Base-by-base conservation (phyloP, 2,797 vertebrate genomes). In the Sphaeramia orbicularis region DNA sequence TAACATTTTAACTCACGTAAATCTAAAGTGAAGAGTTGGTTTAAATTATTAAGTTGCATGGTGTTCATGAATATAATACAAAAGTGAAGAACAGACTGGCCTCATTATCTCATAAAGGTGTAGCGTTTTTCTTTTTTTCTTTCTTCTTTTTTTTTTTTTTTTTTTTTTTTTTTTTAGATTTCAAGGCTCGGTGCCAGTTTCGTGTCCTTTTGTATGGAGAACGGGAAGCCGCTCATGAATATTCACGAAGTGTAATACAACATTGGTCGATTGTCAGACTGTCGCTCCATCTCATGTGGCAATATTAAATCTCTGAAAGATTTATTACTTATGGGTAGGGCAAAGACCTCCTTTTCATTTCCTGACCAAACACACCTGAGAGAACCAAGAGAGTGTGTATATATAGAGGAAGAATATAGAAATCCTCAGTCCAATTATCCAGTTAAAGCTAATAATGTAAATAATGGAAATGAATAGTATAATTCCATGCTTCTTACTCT, bases 251-350 rank as follows among this genome's bases (percentile, higher is more conserved):
- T 83, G 84, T 89, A 85, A 89, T 80, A 91, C 87, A 91, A 90
- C 89, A 78, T 32, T 84, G 88, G 91, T 85, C 61, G 63, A 84
- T 87, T 91, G 88, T 93, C 89, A 93, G 86, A 67, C 84, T 88
- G 90, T 88, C 81, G 54, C 84, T 91, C 76, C 18, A 55, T 87
- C 89, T 91, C 86, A 51, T 71, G 83, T 88, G 89, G 86, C 80
- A 82, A 92, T 92, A 91, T 93, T 90, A 91, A 88, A 93, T 91
- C 75, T 68, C 61, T 89, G 85, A 92, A 92, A 93, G 84, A 94
- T 91, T 84, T 91, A 93, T 91, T 86, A 87, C 81, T 86, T 81
- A 81, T 79, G 87, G 82, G 72, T 63, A 50, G 54, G 63, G 68
- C 54, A 64, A 79, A 78, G 45, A 86, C 77, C 66, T 70, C 63